Evolutionary conservation across 2,888 invertebrate genomes (phyloP).

Genomic region (Pyrgus malvae): DNA sequence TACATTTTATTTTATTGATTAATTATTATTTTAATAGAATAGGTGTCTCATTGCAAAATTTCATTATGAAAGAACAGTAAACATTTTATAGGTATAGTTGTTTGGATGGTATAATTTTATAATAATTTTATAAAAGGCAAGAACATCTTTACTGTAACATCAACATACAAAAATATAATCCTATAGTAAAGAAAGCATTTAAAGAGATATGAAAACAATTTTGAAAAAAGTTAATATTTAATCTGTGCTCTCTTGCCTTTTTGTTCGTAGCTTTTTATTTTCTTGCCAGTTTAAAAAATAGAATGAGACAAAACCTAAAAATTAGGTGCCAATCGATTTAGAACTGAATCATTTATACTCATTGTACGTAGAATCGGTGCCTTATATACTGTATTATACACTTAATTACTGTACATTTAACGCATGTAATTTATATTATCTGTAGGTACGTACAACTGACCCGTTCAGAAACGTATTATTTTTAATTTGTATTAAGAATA

Average conservation of each 20-base stretch:
- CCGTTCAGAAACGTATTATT: slow-evolving; percentile 53
- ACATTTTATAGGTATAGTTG: too few relatives aligned
- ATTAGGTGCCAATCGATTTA: slow-evolving; percentile 41
- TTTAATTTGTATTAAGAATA: slow-evolving; percentile 52
- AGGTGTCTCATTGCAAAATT: slow-evolving; percentile 18
- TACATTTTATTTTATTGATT: slow-evolving; percentile 37
- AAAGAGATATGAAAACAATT: too few relatives aligned
- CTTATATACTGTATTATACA: slow-evolving; percentile 61
- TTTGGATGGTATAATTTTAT: too few relatives aligned
- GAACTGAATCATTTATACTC: slow-evolving; percentile 60
- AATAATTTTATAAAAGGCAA: too few relatives aligned
- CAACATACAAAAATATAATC: too few relatives aligned
- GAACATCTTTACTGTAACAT: too few relatives aligned
- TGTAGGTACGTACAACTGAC: slow-evolving; percentile 44
- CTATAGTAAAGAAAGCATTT: too few relatives aligned
- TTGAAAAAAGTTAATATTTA: background rate
- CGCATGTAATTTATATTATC: slow-evolving; percentile 69
- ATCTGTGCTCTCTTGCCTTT: background rate
- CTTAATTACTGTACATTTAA: slow-evolving; percentile 58
- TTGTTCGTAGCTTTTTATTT: slow-evolving; percentile 3
- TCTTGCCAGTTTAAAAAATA: slow-evolving; percentile 31
- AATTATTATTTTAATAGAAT: slow-evolving; percentile 15
- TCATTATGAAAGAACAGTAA: too few relatives aligned
- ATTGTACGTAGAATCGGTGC: slow-evolving; percentile 56
- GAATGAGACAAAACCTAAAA: slow-evolving; percentile 28